Evolutionary conservation across 2,888 invertebrate genomes (phyloP).

Genomic region (Adineta ricciae): DNA sequence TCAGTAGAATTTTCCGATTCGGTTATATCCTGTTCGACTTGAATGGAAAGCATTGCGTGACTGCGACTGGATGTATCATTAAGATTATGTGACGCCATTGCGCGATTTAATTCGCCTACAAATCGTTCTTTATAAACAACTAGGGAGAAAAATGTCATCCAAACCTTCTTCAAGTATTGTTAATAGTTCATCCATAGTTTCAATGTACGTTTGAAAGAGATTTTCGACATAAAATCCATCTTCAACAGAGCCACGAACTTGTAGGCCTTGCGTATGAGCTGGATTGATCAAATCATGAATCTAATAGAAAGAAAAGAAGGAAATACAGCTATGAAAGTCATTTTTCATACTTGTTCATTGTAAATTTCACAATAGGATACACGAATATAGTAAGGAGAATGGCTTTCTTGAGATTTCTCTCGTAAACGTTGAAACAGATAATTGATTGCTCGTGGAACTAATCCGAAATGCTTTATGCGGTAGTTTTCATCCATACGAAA

Average conservation of each 20-base stretch:
- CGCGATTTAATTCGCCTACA: conserved; percentile 71
- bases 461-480: conserved; percentile 54
- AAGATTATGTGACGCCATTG: conserved; percentile 79
- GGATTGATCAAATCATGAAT: conserved; percentile 86
- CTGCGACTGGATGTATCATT: conserved; percentile 84
- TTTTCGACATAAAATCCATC: conserved; percentile 85
- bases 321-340: neutral
- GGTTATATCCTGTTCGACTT: conserved; percentile 66
- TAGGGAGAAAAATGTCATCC: no score
- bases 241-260: conserved; percentile 75
- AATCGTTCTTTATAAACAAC: no score
- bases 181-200: conserved; percentile 76
- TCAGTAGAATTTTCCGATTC: conserved; percentile 45
- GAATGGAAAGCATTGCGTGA: conserved; percentile 79
- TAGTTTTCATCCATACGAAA: conserved; percentile 35
- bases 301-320: conserved; percentile 52
- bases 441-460: conserved; percentile 78
- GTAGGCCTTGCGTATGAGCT: conserved; percentile 64
- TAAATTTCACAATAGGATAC: conserved; percentile 91
- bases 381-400: conserved; percentile 66
- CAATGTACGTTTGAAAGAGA: conserved; percentile 85
- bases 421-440: conserved; percentile 74
- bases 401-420: conserved; percentile 43
- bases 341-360: conserved; percentile 74
- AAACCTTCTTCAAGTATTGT: conserved; percentile 78